Conservation (phyloP, 2,888 invertebrate genomes). For the Agonopterix alstromeriana region DNA sequence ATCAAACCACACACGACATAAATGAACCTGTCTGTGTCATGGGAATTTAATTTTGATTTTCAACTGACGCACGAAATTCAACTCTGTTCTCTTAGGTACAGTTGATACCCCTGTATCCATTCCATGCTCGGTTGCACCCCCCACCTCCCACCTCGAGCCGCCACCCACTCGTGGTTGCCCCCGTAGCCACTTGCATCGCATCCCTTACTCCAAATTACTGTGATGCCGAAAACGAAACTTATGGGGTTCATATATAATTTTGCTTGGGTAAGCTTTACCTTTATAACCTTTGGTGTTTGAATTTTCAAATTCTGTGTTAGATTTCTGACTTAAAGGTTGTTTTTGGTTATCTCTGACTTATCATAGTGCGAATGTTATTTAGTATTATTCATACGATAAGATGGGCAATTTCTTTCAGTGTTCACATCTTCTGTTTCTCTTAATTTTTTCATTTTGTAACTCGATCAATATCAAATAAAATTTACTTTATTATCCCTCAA, state of each 20-base stretch:
- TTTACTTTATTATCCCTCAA: too few relatives aligned
- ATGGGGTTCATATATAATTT: slow-evolving; percentile 31
- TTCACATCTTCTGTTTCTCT: too few relatives aligned
- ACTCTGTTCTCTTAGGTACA: slow-evolving; percentile 4
- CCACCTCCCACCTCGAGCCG: slow-evolving; percentile 15
- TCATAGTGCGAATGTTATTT: too few relatives aligned
- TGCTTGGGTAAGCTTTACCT: slow-evolving; percentile 25
- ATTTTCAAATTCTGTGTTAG: background rate
- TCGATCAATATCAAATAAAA: too few relatives aligned
- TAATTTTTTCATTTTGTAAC: too few relatives aligned
- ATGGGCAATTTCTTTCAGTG: too few relatives aligned
- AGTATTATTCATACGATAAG: too few relatives aligned
- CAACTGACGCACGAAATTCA: too few relatives aligned
- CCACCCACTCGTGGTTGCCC: slow-evolving; percentile 23
- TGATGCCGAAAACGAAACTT: slow-evolving; percentile 28
- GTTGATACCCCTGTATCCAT: slow-evolving; percentile 26
- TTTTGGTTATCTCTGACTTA: background rate
- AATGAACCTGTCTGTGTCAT: too few relatives aligned
- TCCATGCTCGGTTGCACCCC: slow-evolving; percentile 37
- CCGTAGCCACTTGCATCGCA: background rate
- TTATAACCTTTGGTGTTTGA: slow-evolving; percentile 16
- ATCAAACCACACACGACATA: too few relatives aligned
- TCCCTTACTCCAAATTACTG: slow-evolving; percentile 31
- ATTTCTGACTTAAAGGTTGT: background rate
- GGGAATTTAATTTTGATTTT: too few relatives aligned